Evolutionary conservation across 92 coral and sea anemone genomes (phyloP), one percentile per base, ranked within the genome.

Genomic region (Umimayanthus kanabou): DNA sequence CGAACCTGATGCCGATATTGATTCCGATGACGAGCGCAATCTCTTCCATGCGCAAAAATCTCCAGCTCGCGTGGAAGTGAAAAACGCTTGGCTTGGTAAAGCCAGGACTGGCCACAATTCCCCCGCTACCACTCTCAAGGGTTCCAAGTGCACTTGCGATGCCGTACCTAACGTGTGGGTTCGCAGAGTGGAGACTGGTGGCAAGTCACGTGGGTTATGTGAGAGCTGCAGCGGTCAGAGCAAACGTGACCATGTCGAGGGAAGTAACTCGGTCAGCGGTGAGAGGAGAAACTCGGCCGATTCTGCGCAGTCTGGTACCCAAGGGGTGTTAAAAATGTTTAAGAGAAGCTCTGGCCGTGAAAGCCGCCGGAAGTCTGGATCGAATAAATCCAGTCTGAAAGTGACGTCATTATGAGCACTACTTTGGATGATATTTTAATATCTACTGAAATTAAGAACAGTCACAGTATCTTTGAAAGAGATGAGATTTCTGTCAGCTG

Each of bases 51-150:
- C 90, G 42, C 92, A 82, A 72, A 89, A 80, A 10, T 84, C 86
- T 10, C 85, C 82, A 49, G 89, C 85, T 6, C 84, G 85, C 76
- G 76, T 90, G 14, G 95, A 90, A 14, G 87, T 84, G n/a, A 90
- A 85, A 40, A 95, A 93, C 74, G 98, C 98, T 0, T 95, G 98
- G 98, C 88, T 95, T 72, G 90, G 91, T 73, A 91, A 92, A 81
- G 80, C 28, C 65, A 92, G 79, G 88, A 80, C 43, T 23, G 53
- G 83, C 40, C 39, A 30, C 85, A 47, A 77, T 50, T 28, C 80
- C 78, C 39, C 84, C 82, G 55, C 81, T 79, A 5, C 82, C 89
- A 39, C 91, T 86, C 50, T 77, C 89, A 61, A 80, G 89, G 29
- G 91, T 39, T 79, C 87, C 13, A 89, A 78, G 13, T 95, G 98